phyloP scores from a whole-genome alignment of 2,888 invertebrate species.

The Panopea generosa region DNA sequence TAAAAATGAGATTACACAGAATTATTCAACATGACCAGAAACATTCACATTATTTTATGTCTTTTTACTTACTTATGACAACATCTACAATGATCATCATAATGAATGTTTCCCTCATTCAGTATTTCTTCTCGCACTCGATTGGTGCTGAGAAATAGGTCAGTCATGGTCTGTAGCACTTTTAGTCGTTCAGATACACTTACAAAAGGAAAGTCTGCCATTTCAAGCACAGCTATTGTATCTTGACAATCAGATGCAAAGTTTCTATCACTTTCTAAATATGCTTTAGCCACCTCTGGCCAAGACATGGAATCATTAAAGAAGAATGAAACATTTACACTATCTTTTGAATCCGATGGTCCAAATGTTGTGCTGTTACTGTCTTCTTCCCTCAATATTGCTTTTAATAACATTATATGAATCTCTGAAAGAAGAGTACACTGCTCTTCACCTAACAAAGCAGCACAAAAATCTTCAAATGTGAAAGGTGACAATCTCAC shows the following conservation, averaged over 20 bases:
- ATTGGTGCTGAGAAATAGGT: conserved; percentile 96
- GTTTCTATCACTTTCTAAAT: conserved; percentile 96
- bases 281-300: conserved; percentile 96
- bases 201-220: conserved; percentile 81
- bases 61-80: conserved; percentile 85
- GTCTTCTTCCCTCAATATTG: conserved; percentile 86
- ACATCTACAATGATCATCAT: conserved; percentile 86
- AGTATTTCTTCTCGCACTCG: conserved; percentile 96
- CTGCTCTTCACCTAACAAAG: conserved; percentile 95
- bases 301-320: conserved; percentile 98
- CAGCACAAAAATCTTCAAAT: conserved; percentile 98
- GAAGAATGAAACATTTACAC: conserved; percentile 96
- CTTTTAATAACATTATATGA: conserved; percentile 96
- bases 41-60: no score
- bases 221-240: conserved; percentile 77
- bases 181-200: conserved; percentile 81
- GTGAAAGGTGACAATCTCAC: conserved; percentile 96
- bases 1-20: no score
- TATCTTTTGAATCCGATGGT: conserved; percentile 98
- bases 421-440: conserved; percentile 96
- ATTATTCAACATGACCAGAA: no score
- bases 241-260: conserved; percentile 85
- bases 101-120: conserved; percentile 91
- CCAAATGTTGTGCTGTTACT: conserved; percentile 92
- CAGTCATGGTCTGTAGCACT: conserved; percentile 93